phyloP scores from a whole-genome alignment of 1,140 invertebrate species.

The Conus ventricosus region DNA sequence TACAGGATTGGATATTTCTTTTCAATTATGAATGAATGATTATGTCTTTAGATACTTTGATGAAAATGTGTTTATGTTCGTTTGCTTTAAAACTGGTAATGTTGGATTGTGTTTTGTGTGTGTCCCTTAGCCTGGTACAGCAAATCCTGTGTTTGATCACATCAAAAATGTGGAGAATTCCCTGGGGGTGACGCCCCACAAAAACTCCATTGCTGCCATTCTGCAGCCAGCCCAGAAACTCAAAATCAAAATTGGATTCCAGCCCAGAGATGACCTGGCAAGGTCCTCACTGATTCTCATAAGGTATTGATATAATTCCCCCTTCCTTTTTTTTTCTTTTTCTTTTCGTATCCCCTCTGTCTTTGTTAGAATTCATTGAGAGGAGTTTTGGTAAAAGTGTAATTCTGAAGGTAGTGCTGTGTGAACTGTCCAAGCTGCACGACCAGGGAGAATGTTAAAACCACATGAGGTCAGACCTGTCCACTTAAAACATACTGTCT shows the following conservation, averaged over 20 bases:
- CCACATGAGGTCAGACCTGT: too few species aligned
- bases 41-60: too few species aligned
- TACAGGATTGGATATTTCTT: too few species aligned
- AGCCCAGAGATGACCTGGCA: slow-evolving; percentile 76
- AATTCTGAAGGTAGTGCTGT: too few species aligned
- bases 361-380: too few species aligned
- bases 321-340: not conserved
- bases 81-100: too few species aligned
- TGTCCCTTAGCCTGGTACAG: slow-evolving; percentile 18
- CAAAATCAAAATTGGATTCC: slow-evolving; percentile 76
- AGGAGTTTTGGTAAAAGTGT: too few species aligned
- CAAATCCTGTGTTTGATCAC: slow-evolving; percentile 48
- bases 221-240: slow-evolving; percentile 76
- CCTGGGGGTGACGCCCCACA: slow-evolving; percentile 73
- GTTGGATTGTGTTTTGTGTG: not conserved
- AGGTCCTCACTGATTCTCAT: slow-evolving; percentile 78
- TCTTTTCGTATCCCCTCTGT: not conserved
- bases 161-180: slow-evolving; percentile 74
- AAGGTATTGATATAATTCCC: slow-evolving; percentile 60
- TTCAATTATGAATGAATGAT: too few species aligned
- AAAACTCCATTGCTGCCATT: slow-evolving; percentile 75
- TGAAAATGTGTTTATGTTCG: too few species aligned
- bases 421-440: too few species aligned
- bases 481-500: too few species aligned
- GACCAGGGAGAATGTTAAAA: too few species aligned